Base-by-base conservation (phyloP, 1,140 invertebrate genomes). In the Drosophila murphyi region DNA sequence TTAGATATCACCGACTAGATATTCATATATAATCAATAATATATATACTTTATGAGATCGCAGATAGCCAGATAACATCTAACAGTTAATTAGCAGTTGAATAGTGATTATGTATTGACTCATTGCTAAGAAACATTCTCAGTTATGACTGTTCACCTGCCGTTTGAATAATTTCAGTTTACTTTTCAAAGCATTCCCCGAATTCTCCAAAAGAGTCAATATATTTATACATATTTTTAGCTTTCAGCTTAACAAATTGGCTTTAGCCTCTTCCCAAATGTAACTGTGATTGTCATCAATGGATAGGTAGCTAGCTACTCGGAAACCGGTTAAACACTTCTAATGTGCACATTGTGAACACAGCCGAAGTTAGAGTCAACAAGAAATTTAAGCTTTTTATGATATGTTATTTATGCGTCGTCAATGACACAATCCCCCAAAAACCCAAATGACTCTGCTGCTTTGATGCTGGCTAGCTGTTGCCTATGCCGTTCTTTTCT, bases 281-380 rank as follows among this genome's bases (percentile, higher is more conserved):
- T 86, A 88, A 86, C 82, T 79, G 82, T 86, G 68, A 87, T 76
- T 83, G 83, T 51, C 80, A 87, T 82, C 71, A 73, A 78, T 72
- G 52, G 51, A 28, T 29, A 20, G n/a, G n/a, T 29, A 20, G n/a
- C n/a, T 8, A 39, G 63, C 6, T 7, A 41, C 8, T 56, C 20
- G n/a, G 29, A 73, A 82, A 78, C 72, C 85, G 62, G 76, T 87
- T 87, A 69, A 74, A 54, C 82, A 59, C 75, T 76, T 82, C 71
- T 76, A 59, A 76, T 76, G 78, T 54, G 43, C 51, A 37, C 51
- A 65, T 50, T 68, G 47, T 57, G 45, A 35, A 28, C 41, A 32
- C 10, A n/a, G 29, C 28, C 52, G 20, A 3, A 31, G 12, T 10
- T 4, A 56, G 7, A 52, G 29, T 7, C 52, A 29, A 28, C 32